These are phyloP conservation scores for Psammodynastes pulverulentus DNA, from an alignment of 2,113 vertebrate species.

Conservation along the genomic window DNA sequence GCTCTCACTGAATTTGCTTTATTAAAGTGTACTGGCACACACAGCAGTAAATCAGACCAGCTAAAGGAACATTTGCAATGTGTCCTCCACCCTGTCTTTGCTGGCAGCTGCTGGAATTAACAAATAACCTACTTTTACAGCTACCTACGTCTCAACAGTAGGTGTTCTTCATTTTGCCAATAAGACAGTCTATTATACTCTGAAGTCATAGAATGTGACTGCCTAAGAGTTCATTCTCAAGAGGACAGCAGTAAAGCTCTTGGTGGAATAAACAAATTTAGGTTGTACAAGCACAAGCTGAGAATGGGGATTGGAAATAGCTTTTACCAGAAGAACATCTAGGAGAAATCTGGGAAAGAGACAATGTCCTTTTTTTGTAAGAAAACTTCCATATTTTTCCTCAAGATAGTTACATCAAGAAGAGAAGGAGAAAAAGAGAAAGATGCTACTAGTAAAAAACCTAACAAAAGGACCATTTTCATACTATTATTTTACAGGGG, in stretches of 20 bases:
- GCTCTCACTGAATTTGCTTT: background rate
- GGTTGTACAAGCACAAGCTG: background rate
- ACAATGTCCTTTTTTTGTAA: background rate
- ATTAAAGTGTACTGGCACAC: background rate
- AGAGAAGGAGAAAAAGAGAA: background rate
- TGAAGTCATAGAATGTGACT: background rate
- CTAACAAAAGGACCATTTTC: background rate
- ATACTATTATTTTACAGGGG: background rate
- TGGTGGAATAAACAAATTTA: background rate
- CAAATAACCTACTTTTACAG: background rate
- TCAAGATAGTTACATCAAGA: background rate
- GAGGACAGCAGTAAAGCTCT: background rate
- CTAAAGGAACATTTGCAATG: background rate
- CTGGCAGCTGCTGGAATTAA: background rate
- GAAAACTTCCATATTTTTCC: background rate
- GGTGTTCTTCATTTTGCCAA: background rate
- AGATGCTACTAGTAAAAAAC: background rate
- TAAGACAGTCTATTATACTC: background rate
- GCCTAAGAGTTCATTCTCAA: background rate
- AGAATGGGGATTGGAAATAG: background rate
- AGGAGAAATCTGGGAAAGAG: background rate
- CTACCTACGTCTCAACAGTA: constrained; percentile 1
- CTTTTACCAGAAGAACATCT: background rate
- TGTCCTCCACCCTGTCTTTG: background rate
- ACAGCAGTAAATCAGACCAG: background rate